Conservation (phyloP, 2,888 invertebrate species). For the Eupithecia tripunctaria region DNA sequence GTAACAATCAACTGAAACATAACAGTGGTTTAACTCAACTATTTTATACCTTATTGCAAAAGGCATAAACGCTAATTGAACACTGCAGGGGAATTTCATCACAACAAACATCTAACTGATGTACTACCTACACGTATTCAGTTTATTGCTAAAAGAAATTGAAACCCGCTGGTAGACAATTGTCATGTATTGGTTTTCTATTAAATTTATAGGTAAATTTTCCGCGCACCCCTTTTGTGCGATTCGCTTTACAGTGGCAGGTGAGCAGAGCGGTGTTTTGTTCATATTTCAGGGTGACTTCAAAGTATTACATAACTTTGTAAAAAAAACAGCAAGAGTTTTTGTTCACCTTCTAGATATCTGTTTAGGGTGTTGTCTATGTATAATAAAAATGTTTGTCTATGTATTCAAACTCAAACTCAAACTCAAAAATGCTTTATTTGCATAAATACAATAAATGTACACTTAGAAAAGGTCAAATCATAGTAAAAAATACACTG, state of each 20-base stretch:
- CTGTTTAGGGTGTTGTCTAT: no score
- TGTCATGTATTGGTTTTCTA: constrained; percentile 75
- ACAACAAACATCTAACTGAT: constrained; percentile 72
- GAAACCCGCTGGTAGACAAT: constrained; percentile 69
- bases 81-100: constrained; percentile 71
- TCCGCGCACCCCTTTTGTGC: constrained; percentile 33
- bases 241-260: not conserved
- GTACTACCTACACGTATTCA: constrained; percentile 48
- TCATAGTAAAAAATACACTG: no score
- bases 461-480: no score
- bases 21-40: not conserved
- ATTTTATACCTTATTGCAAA: not conserved
- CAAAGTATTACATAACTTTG: not conserved
- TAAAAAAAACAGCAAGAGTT: not conserved
- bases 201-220: constrained; percentile 59
- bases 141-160: constrained; percentile 79
- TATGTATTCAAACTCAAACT: no score
- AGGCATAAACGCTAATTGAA: constrained; percentile 75
- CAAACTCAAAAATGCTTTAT: no score
- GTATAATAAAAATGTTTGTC: no score
- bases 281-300: not conserved
- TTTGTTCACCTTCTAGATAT: no score
- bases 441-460: no score
- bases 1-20: not conserved
- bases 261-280: not conserved